Evolutionary conservation across 2,797 vertebrate genomes (phyloP).

Genomic region (Xyrichtys novacula): DNA sequence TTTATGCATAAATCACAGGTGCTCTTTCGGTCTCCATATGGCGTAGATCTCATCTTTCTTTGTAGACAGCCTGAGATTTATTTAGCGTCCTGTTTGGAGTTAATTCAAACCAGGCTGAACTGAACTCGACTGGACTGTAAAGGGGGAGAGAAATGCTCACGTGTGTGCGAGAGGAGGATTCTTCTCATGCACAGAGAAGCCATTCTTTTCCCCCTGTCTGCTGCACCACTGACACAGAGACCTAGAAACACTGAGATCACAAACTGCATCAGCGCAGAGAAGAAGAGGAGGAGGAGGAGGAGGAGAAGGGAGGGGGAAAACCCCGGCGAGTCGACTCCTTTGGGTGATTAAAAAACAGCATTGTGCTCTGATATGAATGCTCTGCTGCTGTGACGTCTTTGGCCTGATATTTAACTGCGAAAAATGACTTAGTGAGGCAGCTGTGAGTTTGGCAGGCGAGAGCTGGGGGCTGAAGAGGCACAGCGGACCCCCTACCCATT

Average conservation of each 20-base stretch:
- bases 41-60: conserved; percentile 33
- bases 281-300: conserved; percentile 14
- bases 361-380: conserved; percentile 73
- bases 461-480: conserved; percentile 52
- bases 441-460: conserved; percentile 78
- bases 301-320: conserved; percentile 41
- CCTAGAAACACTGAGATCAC: conserved; percentile 77
- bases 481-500: conserved; percentile 37
- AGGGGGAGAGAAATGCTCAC: conserved; percentile 34
- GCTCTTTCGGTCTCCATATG: conserved; percentile 32
- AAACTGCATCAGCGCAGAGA: conserved; percentile 48
- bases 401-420: conserved; percentile 72
- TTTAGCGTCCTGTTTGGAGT: conserved; percentile 38
- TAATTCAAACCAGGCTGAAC: conserved; percentile 56
- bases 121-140: conserved; percentile 13
- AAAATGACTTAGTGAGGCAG: conserved; percentile 79
- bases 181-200: conserved; percentile 63
- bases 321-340: conserved; percentile 70
- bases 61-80: conserved; percentile 34
- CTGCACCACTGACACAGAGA: conserved; percentile 81
- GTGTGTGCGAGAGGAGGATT: conserved; percentile 40
- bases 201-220: conserved; percentile 64
- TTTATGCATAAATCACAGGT: conserved; percentile 41
- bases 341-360: conserved; percentile 76
- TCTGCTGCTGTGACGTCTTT: conserved; percentile 78